phyloP scores from a whole-genome alignment of 2,113 vertebrate genomes.

The Ammodytes dubius region DNA sequence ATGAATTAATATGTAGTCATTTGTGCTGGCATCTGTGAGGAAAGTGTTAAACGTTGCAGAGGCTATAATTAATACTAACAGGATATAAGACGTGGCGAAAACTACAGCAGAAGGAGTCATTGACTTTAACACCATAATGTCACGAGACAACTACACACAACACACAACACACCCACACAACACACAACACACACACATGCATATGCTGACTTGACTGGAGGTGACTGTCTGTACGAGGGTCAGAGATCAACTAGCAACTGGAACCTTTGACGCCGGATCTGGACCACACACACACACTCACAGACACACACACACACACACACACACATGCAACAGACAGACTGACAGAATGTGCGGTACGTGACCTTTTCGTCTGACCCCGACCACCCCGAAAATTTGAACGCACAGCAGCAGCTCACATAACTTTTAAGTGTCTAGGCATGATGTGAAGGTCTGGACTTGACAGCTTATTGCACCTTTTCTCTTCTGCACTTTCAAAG shows the following conservation, averaged over 20 bases:
- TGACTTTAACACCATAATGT: slow-evolving; percentile 16
- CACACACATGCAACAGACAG: slow-evolving; percentile 14
- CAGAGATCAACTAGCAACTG: slow-evolving; percentile 49
- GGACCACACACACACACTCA: slow-evolving; percentile 13
- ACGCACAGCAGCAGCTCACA: slow-evolving; percentile 45
- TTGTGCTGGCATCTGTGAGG: slow-evolving; percentile 23
- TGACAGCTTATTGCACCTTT: slow-evolving; percentile 41
- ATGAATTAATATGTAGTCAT: slow-evolving; percentile 32
- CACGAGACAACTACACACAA: slow-evolving; percentile 7
- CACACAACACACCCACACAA: slow-evolving; percentile 1
- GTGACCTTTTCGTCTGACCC: slow-evolving; percentile 58
- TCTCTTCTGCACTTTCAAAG: slow-evolving; percentile 24
- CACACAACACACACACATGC: slow-evolving; percentile 17
- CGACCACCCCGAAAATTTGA: slow-evolving; percentile 41
- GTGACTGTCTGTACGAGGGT: slow-evolving; percentile 42
- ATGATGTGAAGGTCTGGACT: slow-evolving; percentile 48
- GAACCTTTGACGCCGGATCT: slow-evolving; percentile 49
- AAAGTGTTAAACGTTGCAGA: slow-evolving; percentile 15
- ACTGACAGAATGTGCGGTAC: slow-evolving; percentile 33
- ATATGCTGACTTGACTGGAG: slow-evolving; percentile 18
- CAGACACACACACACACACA: background rate
- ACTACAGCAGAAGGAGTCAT: background rate
- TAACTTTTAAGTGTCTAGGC: slow-evolving; percentile 37
- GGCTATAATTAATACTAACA: slow-evolving; percentile 1
- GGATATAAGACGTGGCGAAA: background rate